Percentiles rank a stretch among this genome's conserved stretches.
These are phyloP conservation scores for Latrodectus elegans DNA, from an alignment of 2,888 invertebrate genomes.

Conservation along the genomic window DNA sequence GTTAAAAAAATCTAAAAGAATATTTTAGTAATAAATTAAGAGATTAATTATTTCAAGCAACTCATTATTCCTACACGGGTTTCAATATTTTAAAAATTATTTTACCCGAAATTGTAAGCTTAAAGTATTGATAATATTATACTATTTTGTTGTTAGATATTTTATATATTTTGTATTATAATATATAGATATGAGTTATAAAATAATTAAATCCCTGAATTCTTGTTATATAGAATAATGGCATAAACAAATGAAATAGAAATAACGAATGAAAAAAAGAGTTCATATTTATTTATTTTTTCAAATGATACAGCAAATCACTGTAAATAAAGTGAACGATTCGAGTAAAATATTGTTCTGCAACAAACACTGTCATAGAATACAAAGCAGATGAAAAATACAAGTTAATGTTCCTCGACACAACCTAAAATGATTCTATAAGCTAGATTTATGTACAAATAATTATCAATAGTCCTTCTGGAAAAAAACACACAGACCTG, in stretches of 20 bases:
- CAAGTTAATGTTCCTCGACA: slow-evolving; percentile 26
- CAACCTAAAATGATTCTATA: slow-evolving; percentile 41
- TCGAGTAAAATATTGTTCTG: slow-evolving; percentile 37
- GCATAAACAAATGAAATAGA: neutral
- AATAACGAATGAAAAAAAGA: neutral
- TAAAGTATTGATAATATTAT: too few relatives aligned
- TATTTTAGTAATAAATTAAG: too few relatives aligned
- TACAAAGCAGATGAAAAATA: slow-evolving; percentile 49
- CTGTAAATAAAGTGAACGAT: slow-evolving; percentile 13
- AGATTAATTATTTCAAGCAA: too few relatives aligned
- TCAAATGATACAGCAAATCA: slow-evolving; percentile 27
- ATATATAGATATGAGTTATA: too few relatives aligned
- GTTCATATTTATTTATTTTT: slow-evolving; percentile 25
- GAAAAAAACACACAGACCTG: slow-evolving; percentile 10
- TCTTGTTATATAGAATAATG: neutral
- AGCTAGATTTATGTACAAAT: slow-evolving; percentile 49
- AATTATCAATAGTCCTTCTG: slow-evolving; percentile 10
- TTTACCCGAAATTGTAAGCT: too few relatives aligned
- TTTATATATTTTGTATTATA: too few relatives aligned
- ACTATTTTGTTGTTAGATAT: too few relatives aligned
- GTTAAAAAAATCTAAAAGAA: too few relatives aligned
- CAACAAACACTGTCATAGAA: slow-evolving; percentile 25
- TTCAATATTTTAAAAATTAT: too few relatives aligned
- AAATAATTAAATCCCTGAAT: too few relatives aligned
- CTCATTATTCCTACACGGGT: too few relatives aligned